Base-by-base conservation (phyloP, 2,113 vertebrate species). In the Platanista minor region DNA sequence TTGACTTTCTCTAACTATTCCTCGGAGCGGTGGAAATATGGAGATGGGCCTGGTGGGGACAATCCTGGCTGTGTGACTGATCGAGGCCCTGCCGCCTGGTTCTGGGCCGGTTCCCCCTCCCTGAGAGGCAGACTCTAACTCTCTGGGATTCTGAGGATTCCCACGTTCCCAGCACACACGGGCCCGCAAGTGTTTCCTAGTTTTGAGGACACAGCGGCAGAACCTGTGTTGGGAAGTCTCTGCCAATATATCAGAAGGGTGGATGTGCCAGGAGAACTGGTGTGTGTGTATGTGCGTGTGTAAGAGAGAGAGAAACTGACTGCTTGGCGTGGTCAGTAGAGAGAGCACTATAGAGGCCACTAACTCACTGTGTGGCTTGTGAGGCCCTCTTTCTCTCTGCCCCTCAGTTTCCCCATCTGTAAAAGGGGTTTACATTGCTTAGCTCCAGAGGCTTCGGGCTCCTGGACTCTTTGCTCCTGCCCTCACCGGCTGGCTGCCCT, bases 1-100 rank as follows among this genome's bases (percentile, higher is more conserved):
- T 97, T 98, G 98, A 97, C 97, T 98, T 98, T 91, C 86, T 81
- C 74, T 66, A 59, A 86, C 83, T 94, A 87, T 62, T 72, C 88
- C 39, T 8, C 3, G 6, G 83, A 62, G 84, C 0, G 0, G 27
- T 36, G 91, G 90, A 62, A 90, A 95, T 52, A 17, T 2, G 39
- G 92, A 87, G 61, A 80, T 0, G 0, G 78, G 2, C 12, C 74
- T 29, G 29, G 31, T 2, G 36, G 29, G 43, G n/a, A 36, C 0
- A 20, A 57, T 1, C 54, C 21, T 21, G 59, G 61, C 75, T n/a
- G 75, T 10, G 49, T 17, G 90, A 52, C 18, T 1, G 0, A 64
- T 18, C 18, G 0, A 27, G 61, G 74, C 67, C 83, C 66, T 5
- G 31, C 36, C 52, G 0, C 17, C 25, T n/a, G 0, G 21, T 83